Base-by-base conservation (phyloP, 2,888 invertebrate genomes). In the Digitonthophagus gazella region DNA sequence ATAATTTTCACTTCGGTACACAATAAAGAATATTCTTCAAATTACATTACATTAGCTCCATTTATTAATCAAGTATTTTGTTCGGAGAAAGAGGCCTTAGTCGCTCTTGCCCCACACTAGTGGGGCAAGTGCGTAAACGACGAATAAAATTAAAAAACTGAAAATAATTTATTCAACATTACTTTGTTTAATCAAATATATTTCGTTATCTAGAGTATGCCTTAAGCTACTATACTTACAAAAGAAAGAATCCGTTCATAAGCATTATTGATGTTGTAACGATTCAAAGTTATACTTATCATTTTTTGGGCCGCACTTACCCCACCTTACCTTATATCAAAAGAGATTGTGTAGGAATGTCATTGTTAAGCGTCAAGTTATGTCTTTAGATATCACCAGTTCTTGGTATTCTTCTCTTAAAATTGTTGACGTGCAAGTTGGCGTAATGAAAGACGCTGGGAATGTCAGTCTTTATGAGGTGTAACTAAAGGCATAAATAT, bases 11-110 rank as follows among this genome's bases (percentile, higher is more conserved):
- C 19, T 65, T 68, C 15, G 55, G 57, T 64, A 20, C 15, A 19
- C 64, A 54, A n/a, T 69, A 61, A 66, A 66, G 69, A 66, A 63
- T 64, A 69, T 61, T 54, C 64, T 69, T 66, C 15, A 66, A 69
- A 56, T 63, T 63, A 44, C 65, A 69, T 66, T 69, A 66, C 66
- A 55, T 67, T 67, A 64, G 69, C 67, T 57, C 67, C 67, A 67
- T 66, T 66, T 67, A 11, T 64, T 69, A 66, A 64, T 64, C 28
- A 22, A 19, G 11, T 22, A 22, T 64, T 57, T 8, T 57, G 57
- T 57, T 57, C 19, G 58, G 56, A 55, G 6, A 65, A 68, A 68
- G 58, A 54, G 14, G 54, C 15, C 58, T 6, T 68, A 28, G 11
- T 44, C 58, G 65, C 65, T 68, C 68, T 68, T 68, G 65, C 68